These are phyloP conservation scores for Pseudococcus longispinus DNA, from an alignment of 2,888 invertebrate genomes.

Conservation along the genomic window DNA sequence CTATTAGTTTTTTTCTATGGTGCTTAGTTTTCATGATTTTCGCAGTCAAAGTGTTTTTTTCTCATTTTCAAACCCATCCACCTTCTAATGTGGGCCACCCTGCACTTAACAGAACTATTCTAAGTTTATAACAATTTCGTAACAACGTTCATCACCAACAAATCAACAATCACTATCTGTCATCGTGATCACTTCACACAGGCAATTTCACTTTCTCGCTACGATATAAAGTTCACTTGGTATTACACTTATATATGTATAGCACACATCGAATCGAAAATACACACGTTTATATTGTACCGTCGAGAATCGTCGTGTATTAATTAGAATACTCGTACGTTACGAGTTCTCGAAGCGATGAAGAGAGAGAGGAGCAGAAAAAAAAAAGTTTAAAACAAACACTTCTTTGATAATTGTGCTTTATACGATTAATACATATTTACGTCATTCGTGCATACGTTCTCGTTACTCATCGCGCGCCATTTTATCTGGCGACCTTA, in stretches of 20 bases:
- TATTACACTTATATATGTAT: neutral
- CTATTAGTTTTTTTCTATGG: too few species aligned
- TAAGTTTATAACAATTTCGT: neutral
- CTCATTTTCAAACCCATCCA: too few species aligned
- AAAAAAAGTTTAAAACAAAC: neutral
- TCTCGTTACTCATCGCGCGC: constrained; percentile 34
- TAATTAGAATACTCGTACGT: neutral
- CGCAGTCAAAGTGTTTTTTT: too few species aligned
- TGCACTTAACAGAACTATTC: too few species aligned
- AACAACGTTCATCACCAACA: neutral
- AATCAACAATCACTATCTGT: neutral
- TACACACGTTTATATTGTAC: neutral
- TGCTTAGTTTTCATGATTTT: too few species aligned
- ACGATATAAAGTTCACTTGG: constrained; percentile 16
- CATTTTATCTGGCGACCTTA: constrained; percentile 39
- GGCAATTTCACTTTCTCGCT: constrained; percentile 25
- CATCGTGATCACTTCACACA: constrained; percentile 35
- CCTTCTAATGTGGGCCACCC: too few species aligned
- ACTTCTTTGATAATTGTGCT: constrained; percentile 36
- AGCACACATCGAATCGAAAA: neutral
- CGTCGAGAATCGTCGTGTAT: neutral
- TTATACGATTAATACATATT: constrained; percentile 34
- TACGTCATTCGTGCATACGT: constrained; percentile 15
- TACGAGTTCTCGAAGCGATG: neutral
- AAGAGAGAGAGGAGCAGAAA: neutral